phyloP scores from a whole-genome alignment of 2,888 invertebrate genomes.

The Pegoplata infirma region DNA sequence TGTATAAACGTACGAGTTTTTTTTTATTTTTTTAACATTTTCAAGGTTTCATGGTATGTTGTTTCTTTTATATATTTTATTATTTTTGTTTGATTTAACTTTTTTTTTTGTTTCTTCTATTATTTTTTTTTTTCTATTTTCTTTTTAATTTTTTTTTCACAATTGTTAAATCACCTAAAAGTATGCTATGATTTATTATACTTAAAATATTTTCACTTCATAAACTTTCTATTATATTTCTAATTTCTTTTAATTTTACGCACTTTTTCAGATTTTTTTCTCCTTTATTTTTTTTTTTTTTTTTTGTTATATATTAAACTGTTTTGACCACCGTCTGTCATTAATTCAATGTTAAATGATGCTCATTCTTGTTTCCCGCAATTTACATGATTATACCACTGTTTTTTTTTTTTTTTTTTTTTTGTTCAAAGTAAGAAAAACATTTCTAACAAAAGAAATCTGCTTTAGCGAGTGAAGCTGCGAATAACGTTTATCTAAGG shows the following conservation, averaged over 20 bases:
- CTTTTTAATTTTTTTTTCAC: background rate
- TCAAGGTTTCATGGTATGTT: constrained; percentile 57
- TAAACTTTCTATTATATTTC: background rate
- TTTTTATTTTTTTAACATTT: too few relatives aligned
- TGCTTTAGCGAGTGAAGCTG: constrained; percentile 58
- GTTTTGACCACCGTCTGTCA: constrained; percentile 34
- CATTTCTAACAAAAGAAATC: constrained; percentile 56
- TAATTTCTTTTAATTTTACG: constrained; percentile 13
- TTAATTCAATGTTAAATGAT: constrained; percentile 54
- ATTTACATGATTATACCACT: constrained; percentile 50
- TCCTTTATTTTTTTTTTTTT: too few relatives aligned
- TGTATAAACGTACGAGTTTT: constrained; percentile 21
- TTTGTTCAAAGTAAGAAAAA: constrained; percentile 39
- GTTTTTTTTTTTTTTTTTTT: too few relatives aligned
- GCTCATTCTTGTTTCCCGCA: constrained; percentile 55
- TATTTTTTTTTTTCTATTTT: constrained; percentile 27
- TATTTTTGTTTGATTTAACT: background rate
- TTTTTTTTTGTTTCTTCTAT: constrained; percentile 37
- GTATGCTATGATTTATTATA: constrained; percentile 28
- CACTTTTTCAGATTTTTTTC: too few relatives aligned
- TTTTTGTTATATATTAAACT: constrained; percentile 27
- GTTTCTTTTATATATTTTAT: constrained; percentile 31
- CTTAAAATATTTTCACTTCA: background rate
- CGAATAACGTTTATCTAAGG: constrained; percentile 58
- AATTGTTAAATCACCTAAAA: constrained; percentile 19